phyloP scores from a whole-genome alignment of 37 sponge, comb jelly and placozoan genomes.

The Eunapius fragilis region DNA sequence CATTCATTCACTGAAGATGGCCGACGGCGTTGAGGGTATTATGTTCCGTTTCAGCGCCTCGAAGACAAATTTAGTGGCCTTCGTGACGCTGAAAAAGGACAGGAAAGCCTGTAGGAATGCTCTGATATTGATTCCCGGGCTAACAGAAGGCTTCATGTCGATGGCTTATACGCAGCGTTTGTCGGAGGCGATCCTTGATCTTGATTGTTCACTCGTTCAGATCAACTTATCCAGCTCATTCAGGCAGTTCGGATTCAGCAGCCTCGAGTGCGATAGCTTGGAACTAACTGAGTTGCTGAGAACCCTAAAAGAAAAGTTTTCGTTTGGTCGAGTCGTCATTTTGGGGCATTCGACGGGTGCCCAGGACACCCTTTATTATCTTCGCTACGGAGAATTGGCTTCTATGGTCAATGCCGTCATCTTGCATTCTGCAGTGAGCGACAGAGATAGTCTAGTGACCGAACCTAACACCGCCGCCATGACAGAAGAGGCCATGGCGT shows the following conservation, averaged over 20 bases:
- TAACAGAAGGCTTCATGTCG: slow-evolving; percentile 56
- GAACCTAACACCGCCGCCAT: slow-evolving; percentile 2
- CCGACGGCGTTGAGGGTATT: slow-evolving; percentile 7
- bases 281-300: slow-evolving; percentile 31
- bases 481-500: slow-evolving; percentile 26
- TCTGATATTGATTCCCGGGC: slow-evolving; percentile 41
- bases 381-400: slow-evolving; percentile 9
- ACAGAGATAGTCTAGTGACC: slow-evolving; percentile 29
- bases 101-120: slow-evolving; percentile 46
- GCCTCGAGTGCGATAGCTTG: slow-evolving; percentile 24
- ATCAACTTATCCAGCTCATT: slow-evolving; percentile 62
- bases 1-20: neutral
- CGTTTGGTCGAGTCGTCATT: slow-evolving; percentile 24
- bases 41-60: slow-evolving; percentile 25
- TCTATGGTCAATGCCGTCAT: slow-evolving; percentile 26
- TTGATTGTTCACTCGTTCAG: slow-evolving; percentile 43
- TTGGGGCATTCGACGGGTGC: slow-evolving; percentile 56
- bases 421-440: slow-evolving; percentile 53
- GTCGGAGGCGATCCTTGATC: slow-evolving; percentile 4
- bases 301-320: slow-evolving; percentile 4
- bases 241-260: slow-evolving; percentile 50
- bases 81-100: slow-evolving; percentile 22
- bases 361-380: slow-evolving; percentile 47
- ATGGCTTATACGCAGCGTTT: slow-evolving; percentile 30
- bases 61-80: slow-evolving; percentile 39